These are phyloP conservation scores for Amphimallon solstitiale DNA, from an alignment of 2,888 invertebrate genomes.

Conservation along the genomic window DNA sequence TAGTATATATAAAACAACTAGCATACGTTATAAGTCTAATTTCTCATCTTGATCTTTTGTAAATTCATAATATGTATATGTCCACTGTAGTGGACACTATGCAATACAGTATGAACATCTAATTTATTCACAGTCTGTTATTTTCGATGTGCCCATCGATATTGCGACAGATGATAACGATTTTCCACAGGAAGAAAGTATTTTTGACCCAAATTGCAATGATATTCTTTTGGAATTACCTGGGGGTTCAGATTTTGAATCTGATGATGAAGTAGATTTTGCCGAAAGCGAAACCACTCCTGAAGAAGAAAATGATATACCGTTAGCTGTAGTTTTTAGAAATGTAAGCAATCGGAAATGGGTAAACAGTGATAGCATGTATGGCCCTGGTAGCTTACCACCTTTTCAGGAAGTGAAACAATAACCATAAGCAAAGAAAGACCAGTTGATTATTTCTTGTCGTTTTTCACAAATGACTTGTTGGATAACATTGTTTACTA, in stretches of 20 bases:
- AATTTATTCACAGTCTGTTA: no score
- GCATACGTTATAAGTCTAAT: neutral
- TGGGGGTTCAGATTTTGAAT: constrained; percentile 3
- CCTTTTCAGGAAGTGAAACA: constrained; percentile 1
- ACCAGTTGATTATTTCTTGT: constrained; percentile 12
- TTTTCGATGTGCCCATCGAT: no score
- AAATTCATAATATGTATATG: neutral
- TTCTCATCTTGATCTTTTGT: neutral
- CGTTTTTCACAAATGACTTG: constrained; percentile 6
- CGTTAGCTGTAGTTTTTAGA: constrained; percentile 1
- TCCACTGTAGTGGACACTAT: constrained; percentile 1
- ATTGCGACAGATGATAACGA: no score
- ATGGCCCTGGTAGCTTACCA: constrained; percentile 5
- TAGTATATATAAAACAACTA: constrained; percentile 4
- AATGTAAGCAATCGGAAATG: neutral
- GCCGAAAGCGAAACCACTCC: neutral
- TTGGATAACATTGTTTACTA: neutral
- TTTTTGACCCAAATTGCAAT: neutral
- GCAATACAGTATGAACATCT: neutral
- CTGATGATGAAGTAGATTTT: neutral
- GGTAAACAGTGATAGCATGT: neutral
- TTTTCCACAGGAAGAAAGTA: no score
- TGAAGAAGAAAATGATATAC: neutral
- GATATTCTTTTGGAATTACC: constrained; percentile 6
- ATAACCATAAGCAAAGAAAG: constrained; percentile 1